phyloP scores from a whole-genome alignment of 2,888 invertebrate genomes.

The Eumacrocentrus americanus region DNA sequence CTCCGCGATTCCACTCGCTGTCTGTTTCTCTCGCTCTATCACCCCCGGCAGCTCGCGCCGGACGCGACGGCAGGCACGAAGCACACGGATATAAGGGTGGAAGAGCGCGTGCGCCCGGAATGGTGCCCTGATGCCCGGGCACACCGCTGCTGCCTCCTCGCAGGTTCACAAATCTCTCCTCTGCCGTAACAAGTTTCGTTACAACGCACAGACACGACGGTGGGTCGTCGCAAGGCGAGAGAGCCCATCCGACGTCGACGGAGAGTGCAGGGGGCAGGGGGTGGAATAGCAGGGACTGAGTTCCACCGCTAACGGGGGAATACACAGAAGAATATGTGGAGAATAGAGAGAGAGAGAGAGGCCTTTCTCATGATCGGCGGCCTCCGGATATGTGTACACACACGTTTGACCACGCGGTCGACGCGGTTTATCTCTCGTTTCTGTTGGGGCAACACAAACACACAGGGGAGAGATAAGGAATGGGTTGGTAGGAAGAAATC shows the following conservation, averaged over 20 bases:
- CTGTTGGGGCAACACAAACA: too few relatives aligned
- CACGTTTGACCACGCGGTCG: conserved; percentile 1
- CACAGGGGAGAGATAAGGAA: not conserved
- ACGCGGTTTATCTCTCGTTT: conserved; percentile 28
- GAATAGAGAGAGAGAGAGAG: not conserved
- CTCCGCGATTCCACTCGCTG: conserved; percentile 25
- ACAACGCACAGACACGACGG: conserved; percentile 38
- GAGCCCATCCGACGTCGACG: not conserved
- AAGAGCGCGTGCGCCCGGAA: conserved; percentile 37
- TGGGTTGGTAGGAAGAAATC: too few relatives aligned
- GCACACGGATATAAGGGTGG: conserved; percentile 13
- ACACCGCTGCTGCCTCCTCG: conserved; percentile 37
- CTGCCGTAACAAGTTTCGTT: conserved; percentile 44
- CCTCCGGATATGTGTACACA: not conserved
- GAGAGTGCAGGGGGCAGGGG: not conserved
- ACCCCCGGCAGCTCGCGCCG: conserved; percentile 24
- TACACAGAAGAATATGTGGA: too few relatives aligned
- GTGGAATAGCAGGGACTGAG: not conserved
- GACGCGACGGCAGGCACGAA: conserved; percentile 25
- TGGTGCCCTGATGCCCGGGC: conserved; percentile 60
- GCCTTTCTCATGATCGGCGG: not conserved
- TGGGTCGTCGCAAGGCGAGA: conserved; percentile 19
- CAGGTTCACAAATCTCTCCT: conserved; percentile 39
- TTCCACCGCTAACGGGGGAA: too few relatives aligned
- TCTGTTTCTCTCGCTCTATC: conserved; percentile 29